These are phyloP conservation scores for Orchesellides sinensis DNA, from an alignment of 2,888 invertebrate genomes.

Conservation along the genomic window DNA sequence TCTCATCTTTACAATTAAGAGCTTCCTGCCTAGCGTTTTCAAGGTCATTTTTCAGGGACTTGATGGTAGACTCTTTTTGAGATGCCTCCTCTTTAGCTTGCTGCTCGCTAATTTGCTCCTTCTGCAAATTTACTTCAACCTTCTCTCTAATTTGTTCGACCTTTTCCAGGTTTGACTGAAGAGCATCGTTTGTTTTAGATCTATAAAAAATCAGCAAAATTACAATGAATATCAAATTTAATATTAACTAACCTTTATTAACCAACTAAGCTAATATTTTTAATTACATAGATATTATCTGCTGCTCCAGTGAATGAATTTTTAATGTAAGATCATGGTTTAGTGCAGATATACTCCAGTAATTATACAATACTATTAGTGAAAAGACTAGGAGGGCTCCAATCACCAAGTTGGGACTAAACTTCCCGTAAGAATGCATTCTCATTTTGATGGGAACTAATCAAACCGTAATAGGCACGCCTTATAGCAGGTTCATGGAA, in stretches of 20 bases:
- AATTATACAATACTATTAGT: slow-evolving; percentile 72
- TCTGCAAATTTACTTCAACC: slow-evolving; percentile 64
- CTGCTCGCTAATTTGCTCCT: slow-evolving; percentile 66
- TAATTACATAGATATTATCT: slow-evolving; percentile 71
- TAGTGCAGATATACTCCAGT: slow-evolving; percentile 72
- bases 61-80: slow-evolving; percentile 62
- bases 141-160: slow-evolving; percentile 69
- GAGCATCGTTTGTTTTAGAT: slow-evolving; percentile 71
- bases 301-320: slow-evolving; percentile 71
- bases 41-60: slow-evolving; percentile 69
- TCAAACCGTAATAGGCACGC: not conserved
- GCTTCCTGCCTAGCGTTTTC: slow-evolving; percentile 70
- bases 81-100: slow-evolving; percentile 60
- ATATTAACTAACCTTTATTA: slow-evolving; percentile 9
- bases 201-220: too few species aligned
- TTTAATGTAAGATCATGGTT: slow-evolving; percentile 72
- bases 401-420: slow-evolving; percentile 72
- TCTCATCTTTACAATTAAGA: slow-evolving; percentile 70
- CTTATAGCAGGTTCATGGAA: too few species aligned
- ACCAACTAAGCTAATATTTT: not conserved
- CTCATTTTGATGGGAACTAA: slow-evolving; percentile 72
- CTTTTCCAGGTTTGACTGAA: slow-evolving; percentile 70
- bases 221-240: not conserved
- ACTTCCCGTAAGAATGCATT: slow-evolving; percentile 74
- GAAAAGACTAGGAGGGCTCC: slow-evolving; percentile 73